These are phyloP conservation scores for Coptodon bakossiorum DNA, from an alignment of 2,113 vertebrate species.

Conservation along the genomic window DNA sequence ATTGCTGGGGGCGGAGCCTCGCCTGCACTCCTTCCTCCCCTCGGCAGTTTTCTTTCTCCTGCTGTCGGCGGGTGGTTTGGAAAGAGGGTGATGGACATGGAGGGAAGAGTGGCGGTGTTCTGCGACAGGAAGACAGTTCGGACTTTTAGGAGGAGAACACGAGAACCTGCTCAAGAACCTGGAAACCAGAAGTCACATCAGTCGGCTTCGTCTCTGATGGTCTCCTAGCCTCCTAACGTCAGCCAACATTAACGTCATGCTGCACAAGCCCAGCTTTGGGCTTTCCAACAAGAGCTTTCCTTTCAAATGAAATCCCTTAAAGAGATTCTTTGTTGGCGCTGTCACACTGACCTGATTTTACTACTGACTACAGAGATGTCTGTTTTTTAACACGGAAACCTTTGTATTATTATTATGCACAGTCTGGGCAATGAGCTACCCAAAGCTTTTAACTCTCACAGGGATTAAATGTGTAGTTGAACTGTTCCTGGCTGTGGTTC, in stretches of 20 bases:
- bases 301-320: neutral
- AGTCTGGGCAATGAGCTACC: neutral
- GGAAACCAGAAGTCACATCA: neutral
- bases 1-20: slow-evolving; percentile 50
- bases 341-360: neutral
- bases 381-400: neutral
- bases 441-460: neutral
- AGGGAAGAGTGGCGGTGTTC: slow-evolving; percentile 32
- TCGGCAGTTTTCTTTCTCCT: slow-evolving; percentile 2
- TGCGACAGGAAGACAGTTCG: neutral
- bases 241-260: neutral
- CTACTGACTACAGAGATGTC: neutral
- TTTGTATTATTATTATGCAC: neutral
- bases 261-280: neutral
- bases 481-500: neutral
- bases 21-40: slow-evolving; percentile 42
- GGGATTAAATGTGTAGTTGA: rapidly evolving
- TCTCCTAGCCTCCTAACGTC: neutral
- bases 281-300: neutral
- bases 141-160: neutral
- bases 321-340: neutral
- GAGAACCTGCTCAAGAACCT: neutral
- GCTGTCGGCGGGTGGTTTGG: neutral
- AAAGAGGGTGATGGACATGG: slow-evolving; percentile 27
- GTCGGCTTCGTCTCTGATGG: neutral